Conservation (phyloP, 2,888 invertebrate genomes). For the Crioceris asparagi region DNA sequence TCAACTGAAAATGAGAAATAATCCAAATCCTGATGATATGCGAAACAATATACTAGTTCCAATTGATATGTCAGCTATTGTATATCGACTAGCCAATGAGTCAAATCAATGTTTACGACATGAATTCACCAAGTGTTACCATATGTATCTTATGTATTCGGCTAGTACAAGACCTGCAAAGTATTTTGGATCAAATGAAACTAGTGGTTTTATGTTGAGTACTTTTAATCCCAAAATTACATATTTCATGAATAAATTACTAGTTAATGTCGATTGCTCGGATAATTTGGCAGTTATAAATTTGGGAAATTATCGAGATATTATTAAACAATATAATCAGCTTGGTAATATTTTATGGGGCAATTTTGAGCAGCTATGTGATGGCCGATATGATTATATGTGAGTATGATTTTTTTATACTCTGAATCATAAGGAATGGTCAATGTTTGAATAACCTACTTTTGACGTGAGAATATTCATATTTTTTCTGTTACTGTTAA, state of each 20-base stretch:
- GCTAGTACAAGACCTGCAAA: slow-evolving; percentile 19
- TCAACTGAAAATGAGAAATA: too few species aligned
- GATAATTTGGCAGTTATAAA: slow-evolving; percentile 23
- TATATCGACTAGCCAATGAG: too few species aligned
- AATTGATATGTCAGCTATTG: too few species aligned
- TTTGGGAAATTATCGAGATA: slow-evolving; percentile 42
- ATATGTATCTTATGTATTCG: slow-evolving; percentile 25
- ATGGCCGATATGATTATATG: slow-evolving; percentile 39
- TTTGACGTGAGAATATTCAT: too few species aligned
- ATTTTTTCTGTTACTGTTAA: too few species aligned
- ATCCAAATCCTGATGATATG: too few species aligned
- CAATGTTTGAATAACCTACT: too few species aligned
- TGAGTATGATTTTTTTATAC: slow-evolving; percentile 31
- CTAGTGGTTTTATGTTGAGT: slow-evolving; percentile 12
- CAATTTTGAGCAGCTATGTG: slow-evolving; percentile 45
- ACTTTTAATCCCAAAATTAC: slow-evolving; percentile 21
- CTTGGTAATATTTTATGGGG: slow-evolving; percentile 50
- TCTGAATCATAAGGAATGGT: slow-evolving; percentile 2
- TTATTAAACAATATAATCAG: slow-evolving; percentile 40
- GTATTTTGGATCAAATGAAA: slow-evolving; percentile 14
- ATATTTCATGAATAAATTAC: slow-evolving; percentile 20
- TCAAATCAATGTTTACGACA: too few species aligned
- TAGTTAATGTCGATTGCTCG: slow-evolving; percentile 17
- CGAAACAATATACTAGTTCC: too few species aligned
- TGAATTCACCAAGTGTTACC: slow-evolving; percentile 26